These are phyloP conservation scores for Tetraodon nigroviridis DNA, from an alignment of 2,113 vertebrate genomes.

Conservation along the genomic window DNA sequence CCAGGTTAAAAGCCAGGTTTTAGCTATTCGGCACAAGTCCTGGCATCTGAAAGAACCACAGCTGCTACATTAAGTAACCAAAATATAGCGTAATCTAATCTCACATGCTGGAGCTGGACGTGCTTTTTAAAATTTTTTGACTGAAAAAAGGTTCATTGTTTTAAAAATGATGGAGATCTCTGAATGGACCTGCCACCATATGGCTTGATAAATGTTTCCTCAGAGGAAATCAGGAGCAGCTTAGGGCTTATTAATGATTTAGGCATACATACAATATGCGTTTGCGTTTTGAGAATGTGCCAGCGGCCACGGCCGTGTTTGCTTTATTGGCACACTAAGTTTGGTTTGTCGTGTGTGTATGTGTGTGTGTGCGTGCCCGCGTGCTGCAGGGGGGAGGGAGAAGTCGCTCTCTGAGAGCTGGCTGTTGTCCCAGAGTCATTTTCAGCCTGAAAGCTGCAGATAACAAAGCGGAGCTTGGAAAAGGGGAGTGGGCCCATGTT, in stretches of 20 bases:
- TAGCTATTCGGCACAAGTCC: too few species aligned
- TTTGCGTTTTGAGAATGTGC: background rate
- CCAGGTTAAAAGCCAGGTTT: too few species aligned
- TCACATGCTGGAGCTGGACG: too few species aligned
- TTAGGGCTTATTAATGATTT: background rate
- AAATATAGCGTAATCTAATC: too few species aligned
- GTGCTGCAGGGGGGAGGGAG: background rate
- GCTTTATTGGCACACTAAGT: conserved; percentile 20
- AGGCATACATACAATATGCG: background rate
- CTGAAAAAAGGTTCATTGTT: too few species aligned
- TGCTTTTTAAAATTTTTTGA: too few species aligned
- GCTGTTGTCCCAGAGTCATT: conserved; percentile 40
- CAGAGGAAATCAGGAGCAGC: background rate
- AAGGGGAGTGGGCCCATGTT: conserved; percentile 37
- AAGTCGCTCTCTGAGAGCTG: conserved; percentile 10
- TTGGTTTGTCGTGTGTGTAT: conserved; percentile 8
- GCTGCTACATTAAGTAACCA: too few species aligned
- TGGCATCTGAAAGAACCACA: too few species aligned
- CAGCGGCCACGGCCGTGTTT: conserved; percentile 1
- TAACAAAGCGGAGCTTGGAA: conserved; percentile 42
- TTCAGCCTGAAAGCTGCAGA: conserved; percentile 51
- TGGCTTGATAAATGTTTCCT: too few species aligned
- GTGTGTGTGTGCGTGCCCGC: conserved; percentile 2
- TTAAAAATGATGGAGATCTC: too few species aligned
- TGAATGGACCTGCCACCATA: too few species aligned